Evolutionary conservation across 1,140 invertebrate genomes (phyloP), one percentile per base, ranked within the genome.

Genomic region (Homarus americanus): DNA sequence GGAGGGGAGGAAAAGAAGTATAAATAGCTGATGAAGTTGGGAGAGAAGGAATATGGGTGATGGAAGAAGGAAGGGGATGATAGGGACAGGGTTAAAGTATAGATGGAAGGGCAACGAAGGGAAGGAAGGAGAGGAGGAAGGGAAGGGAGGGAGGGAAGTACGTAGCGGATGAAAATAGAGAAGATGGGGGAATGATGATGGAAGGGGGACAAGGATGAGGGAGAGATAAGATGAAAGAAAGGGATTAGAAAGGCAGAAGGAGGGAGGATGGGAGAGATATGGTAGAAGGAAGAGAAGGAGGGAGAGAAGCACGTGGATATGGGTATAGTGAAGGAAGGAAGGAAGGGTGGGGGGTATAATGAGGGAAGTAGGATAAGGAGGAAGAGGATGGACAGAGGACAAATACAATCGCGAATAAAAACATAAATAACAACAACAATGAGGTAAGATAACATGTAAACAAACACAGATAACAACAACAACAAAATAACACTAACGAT

Each of bases 81-180:
- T 32, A 53, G 58, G 41, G 44, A 53, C 58, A 69, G 53, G 69
- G 58, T 38, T 58, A 41, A 28, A 24, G 58, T 40, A 63, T 69
- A 36, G 69, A 63, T 34, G 82, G 69, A 63, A 69, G 58, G 72
- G 82, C 38, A 38, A 84, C 34, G 20, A 36, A 84, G 63, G 2
- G 49, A 41, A 10, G 28, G 49, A 41, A 63, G 15, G 63, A 84
- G 82, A 69, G 58, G 34, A 15, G 1, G 17, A 44, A 2, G 4
- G 17, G 4, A 2, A 58, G 7, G 24, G 0, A 73, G 63, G 41
- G 24, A 44, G 7, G 44, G 40, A 72, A 3, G 36, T 40, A 32
- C 2, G 36, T 12, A 40, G 40, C 2, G 36, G 15, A 76, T 20
- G 40, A 15, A 40, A 36, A 76, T 20, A 40, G 73, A 41, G 24